Percentiles rank a stretch among this genome's conserved stretches.
Evolutionary conservation across 64 coral and sea anemone genomes (phyloP).

Genomic region (Dendronephthya gigantea): DNA sequence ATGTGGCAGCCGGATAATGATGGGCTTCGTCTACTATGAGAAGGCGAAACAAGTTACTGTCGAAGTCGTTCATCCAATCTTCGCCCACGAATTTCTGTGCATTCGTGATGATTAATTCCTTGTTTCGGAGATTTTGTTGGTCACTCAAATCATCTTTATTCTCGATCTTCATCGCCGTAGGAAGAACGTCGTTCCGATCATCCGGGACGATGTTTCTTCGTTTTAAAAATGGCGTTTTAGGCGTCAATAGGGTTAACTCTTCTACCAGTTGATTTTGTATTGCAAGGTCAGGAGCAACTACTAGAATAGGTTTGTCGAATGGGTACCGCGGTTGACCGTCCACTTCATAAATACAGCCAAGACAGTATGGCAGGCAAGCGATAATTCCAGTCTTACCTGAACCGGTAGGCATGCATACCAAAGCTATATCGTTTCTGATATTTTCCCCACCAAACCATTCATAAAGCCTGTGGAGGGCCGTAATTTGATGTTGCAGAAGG

Average conservation of each 20-base stretch:
- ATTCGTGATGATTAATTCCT: constrained; percentile 31
- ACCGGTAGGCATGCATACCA: constrained; percentile 41
- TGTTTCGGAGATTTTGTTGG: not conserved
- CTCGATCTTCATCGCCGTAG: not conserved
- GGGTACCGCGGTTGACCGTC: not conserved
- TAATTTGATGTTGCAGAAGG: not conserved
- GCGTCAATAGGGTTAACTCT: not conserved
- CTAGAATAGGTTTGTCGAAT: constrained; percentile 31
- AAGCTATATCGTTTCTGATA: not conserved
- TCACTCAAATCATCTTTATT: not conserved
- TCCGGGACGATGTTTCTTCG: not conserved
- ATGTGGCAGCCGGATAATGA: constrained; percentile 21
- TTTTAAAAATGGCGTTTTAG: not conserved
- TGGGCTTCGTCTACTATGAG: constrained; percentile 45
- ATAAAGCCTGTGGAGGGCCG: not conserved
- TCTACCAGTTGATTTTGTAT: constrained; percentile 16
- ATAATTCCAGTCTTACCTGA: constrained; percentile 41
- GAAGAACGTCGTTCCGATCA: not conserved
- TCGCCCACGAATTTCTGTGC: constrained; percentile 7
- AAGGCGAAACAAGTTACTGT: constrained; percentile 22
- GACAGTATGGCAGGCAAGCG: constrained; percentile 32
- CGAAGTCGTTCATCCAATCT: not conserved
- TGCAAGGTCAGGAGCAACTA: constrained; percentile 24
- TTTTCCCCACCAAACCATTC: not conserved
- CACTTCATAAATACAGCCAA: not conserved